Evolutionary conservation across 1,140 invertebrate genomes (phyloP).

Genomic region (Heliothis subflexa): DNA sequence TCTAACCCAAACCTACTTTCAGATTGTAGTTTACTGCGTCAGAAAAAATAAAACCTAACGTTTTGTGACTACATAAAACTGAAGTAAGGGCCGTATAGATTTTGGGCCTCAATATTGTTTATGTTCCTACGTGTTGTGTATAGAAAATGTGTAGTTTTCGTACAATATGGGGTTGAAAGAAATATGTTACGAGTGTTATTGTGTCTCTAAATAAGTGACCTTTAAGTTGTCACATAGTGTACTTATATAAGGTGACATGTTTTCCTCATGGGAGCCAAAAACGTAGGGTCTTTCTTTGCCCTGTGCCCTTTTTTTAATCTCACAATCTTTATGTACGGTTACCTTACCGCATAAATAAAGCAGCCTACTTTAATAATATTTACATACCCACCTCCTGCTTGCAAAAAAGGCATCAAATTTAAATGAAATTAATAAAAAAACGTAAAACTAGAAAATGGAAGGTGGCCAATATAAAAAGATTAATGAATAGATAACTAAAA

Average conservation of each 20-base stretch:
- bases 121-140: slow-evolving; percentile 12
- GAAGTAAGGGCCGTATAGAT: slow-evolving; percentile 20
- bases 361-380: neutral
- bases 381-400: neutral
- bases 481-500: too few species aligned
- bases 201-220: slow-evolving; percentile 17
- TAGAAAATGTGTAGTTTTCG: slow-evolving; percentile 17
- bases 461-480: too few species aligned
- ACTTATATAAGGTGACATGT: slow-evolving; percentile 17
- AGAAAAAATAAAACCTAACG: slow-evolving; percentile 41
- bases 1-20: slow-evolving; percentile 6
- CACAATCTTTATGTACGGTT: neutral
- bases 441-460: too few species aligned
- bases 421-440: too few species aligned
- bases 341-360: neutral
- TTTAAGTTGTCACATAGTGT: slow-evolving; percentile 25
- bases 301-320: slow-evolving; percentile 9
- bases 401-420: too few species aligned
- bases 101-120: slow-evolving; percentile 28
- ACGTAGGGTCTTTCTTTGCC: neutral
- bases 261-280: slow-evolving; percentile 1
- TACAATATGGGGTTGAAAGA: slow-evolving; percentile 17
- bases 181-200: slow-evolving; percentile 20
- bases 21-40: slow-evolving; percentile 46
- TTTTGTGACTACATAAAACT: slow-evolving; percentile 37